phyloP scores from a whole-genome alignment of 2,113 vertebrate genomes.

The Cyanoderma ruficeps region DNA sequence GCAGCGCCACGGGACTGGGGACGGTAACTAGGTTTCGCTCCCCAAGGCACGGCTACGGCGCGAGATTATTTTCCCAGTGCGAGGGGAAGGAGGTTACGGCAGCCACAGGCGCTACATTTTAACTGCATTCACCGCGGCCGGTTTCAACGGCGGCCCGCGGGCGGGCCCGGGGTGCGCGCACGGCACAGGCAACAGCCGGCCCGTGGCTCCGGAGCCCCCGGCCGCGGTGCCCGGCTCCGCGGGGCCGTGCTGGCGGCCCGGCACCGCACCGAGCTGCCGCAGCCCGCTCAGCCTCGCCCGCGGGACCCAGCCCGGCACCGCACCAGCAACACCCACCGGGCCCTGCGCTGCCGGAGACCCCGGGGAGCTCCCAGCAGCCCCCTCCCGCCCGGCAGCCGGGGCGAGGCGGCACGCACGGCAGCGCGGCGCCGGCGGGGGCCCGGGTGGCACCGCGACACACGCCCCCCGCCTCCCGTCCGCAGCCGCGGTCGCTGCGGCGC shows the following conservation, averaged over 20 bases:
- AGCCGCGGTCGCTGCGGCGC: no score
- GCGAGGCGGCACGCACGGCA: no score
- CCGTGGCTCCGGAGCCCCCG: no score
- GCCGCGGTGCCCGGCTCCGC: not conserved
- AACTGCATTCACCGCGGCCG: accelerated
- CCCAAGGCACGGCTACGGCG: not conserved
- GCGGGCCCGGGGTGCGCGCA: accelerated
- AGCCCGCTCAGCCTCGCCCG: no score
- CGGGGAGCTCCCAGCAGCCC: no score
- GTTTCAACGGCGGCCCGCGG: accelerated
- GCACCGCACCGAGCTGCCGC: not conserved
- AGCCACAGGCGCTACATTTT: not conserved
- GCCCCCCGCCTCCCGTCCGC: no score
- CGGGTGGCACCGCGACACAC: no score
- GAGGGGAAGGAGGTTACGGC: not conserved
- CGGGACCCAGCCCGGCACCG: no score
- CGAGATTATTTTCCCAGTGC: accelerated
- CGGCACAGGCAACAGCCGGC: accelerated
- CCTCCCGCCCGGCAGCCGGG: no score
- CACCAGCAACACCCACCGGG: no score
- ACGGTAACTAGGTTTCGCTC: accelerated
- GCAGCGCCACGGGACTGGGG: not conserved
- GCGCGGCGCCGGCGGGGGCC: no score
- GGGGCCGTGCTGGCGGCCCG: not conserved
- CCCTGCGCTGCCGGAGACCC: no score